Percentiles rank a stretch among this genome's conserved stretches.
phyloP scores from a whole-genome alignment of 1,140 invertebrate species.

The Limonius californicus region DNA sequence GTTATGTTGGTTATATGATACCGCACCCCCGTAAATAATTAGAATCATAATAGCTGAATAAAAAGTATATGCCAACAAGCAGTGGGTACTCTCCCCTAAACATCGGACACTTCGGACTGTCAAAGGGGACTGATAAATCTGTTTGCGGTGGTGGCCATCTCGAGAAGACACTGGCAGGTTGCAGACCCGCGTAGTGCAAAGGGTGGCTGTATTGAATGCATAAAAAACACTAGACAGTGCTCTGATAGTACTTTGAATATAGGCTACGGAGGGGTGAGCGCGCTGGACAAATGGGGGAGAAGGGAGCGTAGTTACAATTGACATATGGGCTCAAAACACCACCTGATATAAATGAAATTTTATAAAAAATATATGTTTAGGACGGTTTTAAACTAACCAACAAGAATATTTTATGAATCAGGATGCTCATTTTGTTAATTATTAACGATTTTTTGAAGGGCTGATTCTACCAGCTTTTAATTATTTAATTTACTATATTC shows the following conservation, averaged over 20 bases:
- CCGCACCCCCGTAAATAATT: constrained; percentile 38
- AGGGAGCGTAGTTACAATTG: too few relatives aligned
- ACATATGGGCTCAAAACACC: too few relatives aligned
- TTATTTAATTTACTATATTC: too few relatives aligned
- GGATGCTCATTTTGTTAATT: too few relatives aligned
- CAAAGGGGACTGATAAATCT: constrained; percentile 38
- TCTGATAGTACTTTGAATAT: constrained; percentile 17
- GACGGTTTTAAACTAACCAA: too few relatives aligned
- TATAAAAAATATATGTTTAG: too few relatives aligned
- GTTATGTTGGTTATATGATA: constrained; percentile 37
- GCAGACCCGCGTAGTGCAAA: constrained; percentile 23
- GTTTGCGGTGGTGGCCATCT: constrained; percentile 38
- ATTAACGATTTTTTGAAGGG: too few relatives aligned
- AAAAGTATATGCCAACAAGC: constrained; percentile 37
- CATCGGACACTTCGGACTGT: constrained; percentile 35
- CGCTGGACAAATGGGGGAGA: neutral
- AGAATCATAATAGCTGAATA: constrained; percentile 41
- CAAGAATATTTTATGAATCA: too few relatives aligned
- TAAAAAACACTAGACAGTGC: constrained; percentile 20
- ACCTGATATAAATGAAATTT: too few relatives aligned
- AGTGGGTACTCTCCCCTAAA: constrained; percentile 26
- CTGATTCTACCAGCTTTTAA: too few relatives aligned
- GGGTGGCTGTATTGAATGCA: constrained; percentile 22
- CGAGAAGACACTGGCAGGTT: constrained; percentile 34
- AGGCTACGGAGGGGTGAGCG: constrained; percentile 16